Evolutionary conservation across 2,888 invertebrate species (phyloP), one percentile per base, ranked within the genome.

Genomic region (Pinctada fucata): DNA sequence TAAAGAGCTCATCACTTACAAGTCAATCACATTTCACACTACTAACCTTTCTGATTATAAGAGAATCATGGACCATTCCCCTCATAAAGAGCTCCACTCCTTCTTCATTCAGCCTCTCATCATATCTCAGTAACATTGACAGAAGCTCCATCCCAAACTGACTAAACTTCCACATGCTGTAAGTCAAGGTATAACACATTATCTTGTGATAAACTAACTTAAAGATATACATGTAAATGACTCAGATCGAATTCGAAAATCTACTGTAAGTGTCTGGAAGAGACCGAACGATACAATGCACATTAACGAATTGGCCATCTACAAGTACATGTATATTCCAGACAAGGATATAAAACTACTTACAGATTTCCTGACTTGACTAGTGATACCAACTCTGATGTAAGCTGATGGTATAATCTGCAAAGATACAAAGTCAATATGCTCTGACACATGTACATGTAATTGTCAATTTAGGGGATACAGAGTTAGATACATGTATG

Each of bases 121-220:
- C 95, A 0, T 95, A 94, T 81, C 97, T 95, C 0, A 96, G 94
- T 78, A 97, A 93, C 87, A 95, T 94, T 2, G 94, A 94, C 6
- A 97, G 93, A 93, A 97, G 95, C 82, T 95, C 94, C 91, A 96
- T 94, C 0, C 95, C 95, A 91, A 97, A 94, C 83, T 95, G 94
- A 73, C 95, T 94, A 83, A 96, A 96, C 71, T 97, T 95, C 97
- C 97, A 97, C 90, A 96, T 96, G 47, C 96, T 95, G 88, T 70
- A 79, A 70, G 31, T 48, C 10, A 45, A 72, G 51, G 48, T 3
- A 6, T 6, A 70, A 51, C 6, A 5, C 10, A 6, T 3, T 31
- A 48, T 49, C 50, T 10, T 58, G 13, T 58, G 58, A 58, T 58
- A 58, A 31, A 31, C 31, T 31, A 31, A 31, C 31, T 31, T 31